phyloP scores from a whole-genome alignment of 2,888 invertebrate species.

The Noctuana brunneofusca region DNA sequence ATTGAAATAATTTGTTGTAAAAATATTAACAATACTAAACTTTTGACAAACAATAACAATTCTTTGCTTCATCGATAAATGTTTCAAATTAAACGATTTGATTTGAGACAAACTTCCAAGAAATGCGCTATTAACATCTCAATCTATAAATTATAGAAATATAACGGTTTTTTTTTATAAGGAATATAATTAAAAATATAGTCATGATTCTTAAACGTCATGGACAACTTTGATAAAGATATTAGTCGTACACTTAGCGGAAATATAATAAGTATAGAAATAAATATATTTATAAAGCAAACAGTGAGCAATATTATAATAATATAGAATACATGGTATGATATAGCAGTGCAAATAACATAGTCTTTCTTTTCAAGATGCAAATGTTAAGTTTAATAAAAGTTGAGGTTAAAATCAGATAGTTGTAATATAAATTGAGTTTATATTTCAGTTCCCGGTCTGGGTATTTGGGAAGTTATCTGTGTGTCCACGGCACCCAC shows the following conservation, averaged over 20 bases:
- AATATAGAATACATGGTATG: too few species aligned
- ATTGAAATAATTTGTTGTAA: too few species aligned
- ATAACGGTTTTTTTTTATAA: background rate
- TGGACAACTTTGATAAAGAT: slow-evolving; percentile 7
- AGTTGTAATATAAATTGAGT: too few species aligned
- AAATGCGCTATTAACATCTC: background rate
- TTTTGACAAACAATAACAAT: slow-evolving; percentile 1
- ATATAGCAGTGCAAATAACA: too few species aligned
- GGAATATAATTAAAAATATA: background rate
- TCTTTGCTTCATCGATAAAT: too few species aligned
- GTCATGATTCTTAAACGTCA: slow-evolving; percentile 26
- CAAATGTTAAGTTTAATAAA: too few species aligned
- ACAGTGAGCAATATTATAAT: too few species aligned
- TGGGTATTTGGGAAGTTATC: too few species aligned
- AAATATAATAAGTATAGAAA: slow-evolving; percentile 13
- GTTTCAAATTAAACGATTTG: background rate
- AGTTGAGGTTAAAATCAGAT: too few species aligned
- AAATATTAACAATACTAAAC: background rate
- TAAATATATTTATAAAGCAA: background rate
- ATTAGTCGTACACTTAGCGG: background rate
- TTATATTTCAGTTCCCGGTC: too few species aligned
- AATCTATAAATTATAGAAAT: background rate
- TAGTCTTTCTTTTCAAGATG: too few species aligned
- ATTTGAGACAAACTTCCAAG: background rate
- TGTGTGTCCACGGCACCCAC: too few species aligned